Conservation (phyloP, 2,888 invertebrate species). For the Maniola hyperantus region DNA sequence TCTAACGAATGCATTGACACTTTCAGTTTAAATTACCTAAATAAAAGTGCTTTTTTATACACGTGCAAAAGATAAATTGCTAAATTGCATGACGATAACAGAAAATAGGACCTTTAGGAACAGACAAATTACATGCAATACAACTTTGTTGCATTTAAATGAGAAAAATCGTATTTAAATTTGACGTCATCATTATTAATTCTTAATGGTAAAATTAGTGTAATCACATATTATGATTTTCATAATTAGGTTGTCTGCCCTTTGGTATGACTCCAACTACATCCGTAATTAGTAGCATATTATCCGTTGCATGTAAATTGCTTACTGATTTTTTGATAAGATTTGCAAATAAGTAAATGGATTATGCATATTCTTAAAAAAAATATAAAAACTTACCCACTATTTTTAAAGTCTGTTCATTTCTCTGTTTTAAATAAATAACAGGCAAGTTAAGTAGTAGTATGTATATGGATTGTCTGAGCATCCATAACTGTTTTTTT, state of each 20-base stretch:
- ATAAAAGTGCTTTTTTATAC: background rate
- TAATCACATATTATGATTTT: slow-evolving; percentile 24
- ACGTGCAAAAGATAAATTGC: slow-evolving; percentile 5
- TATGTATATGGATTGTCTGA: background rate
- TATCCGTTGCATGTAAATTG: background rate
- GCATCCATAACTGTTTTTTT: background rate
- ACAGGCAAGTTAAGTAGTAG: background rate
- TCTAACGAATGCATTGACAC: slow-evolving; percentile 1
- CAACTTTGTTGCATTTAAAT: background rate
- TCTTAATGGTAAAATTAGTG: slow-evolving; percentile 15
- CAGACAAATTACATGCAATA: background rate
- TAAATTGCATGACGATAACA: background rate
- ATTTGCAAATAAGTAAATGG: background rate
- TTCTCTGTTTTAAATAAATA: background rate
- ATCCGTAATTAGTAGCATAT: slow-evolving; percentile 22
- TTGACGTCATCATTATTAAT: slow-evolving; percentile 7
- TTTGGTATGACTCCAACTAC: slow-evolving; percentile 24
- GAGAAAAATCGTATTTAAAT: slow-evolving; percentile 32
- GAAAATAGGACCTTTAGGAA: background rate
- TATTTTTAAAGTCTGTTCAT: too few relatives aligned
- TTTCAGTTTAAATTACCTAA: background rate
- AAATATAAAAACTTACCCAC: too few relatives aligned
- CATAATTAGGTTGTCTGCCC: slow-evolving; percentile 20
- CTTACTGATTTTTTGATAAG: slow-evolving; percentile 1
- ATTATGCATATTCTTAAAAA: background rate